These are phyloP conservation scores for Puntigrus tetrazona DNA, from an alignment of 2,113 vertebrate genomes.

Conservation along the genomic window DNA sequence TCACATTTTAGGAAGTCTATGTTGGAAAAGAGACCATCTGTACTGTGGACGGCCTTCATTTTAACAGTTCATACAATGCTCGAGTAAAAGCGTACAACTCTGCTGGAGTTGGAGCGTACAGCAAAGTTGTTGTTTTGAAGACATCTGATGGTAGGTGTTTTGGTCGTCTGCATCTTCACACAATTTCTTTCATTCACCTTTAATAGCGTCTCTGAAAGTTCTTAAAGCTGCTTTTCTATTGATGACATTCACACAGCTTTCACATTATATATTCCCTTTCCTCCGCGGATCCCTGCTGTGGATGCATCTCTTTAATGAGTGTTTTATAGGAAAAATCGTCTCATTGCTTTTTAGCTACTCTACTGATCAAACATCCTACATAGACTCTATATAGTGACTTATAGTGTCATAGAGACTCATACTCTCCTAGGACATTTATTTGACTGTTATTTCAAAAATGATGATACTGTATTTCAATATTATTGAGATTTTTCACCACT, in stretches of 20 bases:
- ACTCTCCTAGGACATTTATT: not conserved
- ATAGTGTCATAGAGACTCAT: not conserved
- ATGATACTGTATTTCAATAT: not conserved
- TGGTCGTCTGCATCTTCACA: not conserved
- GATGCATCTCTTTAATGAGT: slow-evolving; percentile 30
- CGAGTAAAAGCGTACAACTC: slow-evolving; percentile 95
- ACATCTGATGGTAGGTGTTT: slow-evolving; percentile 87
- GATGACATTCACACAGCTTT: not conserved
- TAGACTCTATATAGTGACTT: not conserved
- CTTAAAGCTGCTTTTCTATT: not conserved
- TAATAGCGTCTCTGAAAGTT: not conserved
- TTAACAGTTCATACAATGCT: slow-evolving; percentile 96
- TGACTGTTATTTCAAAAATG: not conserved
- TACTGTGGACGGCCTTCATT: slow-evolving; percentile 96
- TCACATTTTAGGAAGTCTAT: slow-evolving; percentile 87
- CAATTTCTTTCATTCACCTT: not conserved
- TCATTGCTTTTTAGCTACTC: not conserved
- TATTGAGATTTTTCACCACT: not conserved
- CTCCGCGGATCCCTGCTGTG: slow-evolving; percentile 17
- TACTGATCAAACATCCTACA: not conserved
- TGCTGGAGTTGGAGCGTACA: slow-evolving; percentile 90
- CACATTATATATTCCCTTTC: slow-evolving; percentile 25
- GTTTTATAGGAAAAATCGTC: not conserved
- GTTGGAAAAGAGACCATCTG: slow-evolving; percentile 97
- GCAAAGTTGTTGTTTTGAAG: slow-evolving; percentile 94